These are phyloP conservation scores for Micromussa lordhowensis DNA, from an alignment of 92 coral and sea anemone genomes.

Conservation along the genomic window DNA sequence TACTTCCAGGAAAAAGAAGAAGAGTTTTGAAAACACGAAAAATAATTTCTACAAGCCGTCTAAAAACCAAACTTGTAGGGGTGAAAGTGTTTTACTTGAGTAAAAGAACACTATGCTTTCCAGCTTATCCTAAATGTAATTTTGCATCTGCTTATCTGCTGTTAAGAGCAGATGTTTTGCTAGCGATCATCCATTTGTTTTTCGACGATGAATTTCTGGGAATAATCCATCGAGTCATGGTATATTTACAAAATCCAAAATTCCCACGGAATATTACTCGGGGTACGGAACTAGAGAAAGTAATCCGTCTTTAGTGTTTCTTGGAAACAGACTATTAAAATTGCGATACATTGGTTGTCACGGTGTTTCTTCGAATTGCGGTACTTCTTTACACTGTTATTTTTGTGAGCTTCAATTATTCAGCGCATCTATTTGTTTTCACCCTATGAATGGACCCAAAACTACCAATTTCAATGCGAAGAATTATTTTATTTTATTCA, in stretches of 20 bases:
- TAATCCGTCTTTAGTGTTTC: neutral
- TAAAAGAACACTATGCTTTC: conserved; percentile 2
- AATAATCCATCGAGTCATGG: neutral
- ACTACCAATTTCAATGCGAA: neutral
- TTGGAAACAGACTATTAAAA: neutral
- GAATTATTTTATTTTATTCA: neutral
- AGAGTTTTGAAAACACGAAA: neutral
- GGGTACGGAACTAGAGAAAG: too few species aligned
- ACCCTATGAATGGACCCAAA: neutral
- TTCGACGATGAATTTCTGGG: neutral
- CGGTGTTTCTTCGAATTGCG: neutral
- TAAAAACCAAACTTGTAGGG: neutral
- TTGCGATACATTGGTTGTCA: neutral
- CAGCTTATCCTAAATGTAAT: too few species aligned
- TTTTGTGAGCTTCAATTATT: neutral
- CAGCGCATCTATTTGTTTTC: neutral
- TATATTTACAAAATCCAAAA: neutral
- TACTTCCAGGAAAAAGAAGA: neutral
- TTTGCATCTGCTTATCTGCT: neutral
- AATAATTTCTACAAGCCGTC: neutral
- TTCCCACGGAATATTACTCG: neutral
- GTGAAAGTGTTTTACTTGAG: neutral
- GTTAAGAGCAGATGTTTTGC: conserved; percentile 14
- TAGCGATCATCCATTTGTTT: neutral
- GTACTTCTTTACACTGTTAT: neutral